Conservation (phyloP, 2,797 vertebrate genomes). For the Gephyroberyx darwinii region DNA sequence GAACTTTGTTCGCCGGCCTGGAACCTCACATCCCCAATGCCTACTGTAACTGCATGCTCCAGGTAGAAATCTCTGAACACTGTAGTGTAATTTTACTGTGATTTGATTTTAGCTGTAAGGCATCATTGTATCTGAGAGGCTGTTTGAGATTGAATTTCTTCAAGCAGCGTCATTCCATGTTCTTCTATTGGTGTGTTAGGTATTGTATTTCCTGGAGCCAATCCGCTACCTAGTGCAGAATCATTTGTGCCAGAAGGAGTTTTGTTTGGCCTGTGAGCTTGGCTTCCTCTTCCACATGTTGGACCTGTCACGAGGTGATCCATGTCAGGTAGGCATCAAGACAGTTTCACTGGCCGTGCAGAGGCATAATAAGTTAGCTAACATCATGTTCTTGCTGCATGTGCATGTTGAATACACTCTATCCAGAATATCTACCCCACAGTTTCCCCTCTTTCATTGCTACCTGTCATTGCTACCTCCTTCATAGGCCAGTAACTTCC, state of each 20-base stretch:
- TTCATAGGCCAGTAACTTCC: conserved; percentile 93
- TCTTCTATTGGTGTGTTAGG: conserved; percentile 72
- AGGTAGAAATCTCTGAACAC: conserved; percentile 77
- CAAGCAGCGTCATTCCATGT: not conserved
- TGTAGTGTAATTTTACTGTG: not conserved
- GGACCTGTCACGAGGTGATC: conserved; percentile 95
- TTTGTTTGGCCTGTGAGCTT: conserved; percentile 96
- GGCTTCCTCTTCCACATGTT: conserved; percentile 99
- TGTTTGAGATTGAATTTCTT: not conserved
- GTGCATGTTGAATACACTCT: no score
- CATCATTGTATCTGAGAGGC: not conserved
- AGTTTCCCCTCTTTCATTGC: conserved; percentile 3
- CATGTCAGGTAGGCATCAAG: conserved; percentile 88
- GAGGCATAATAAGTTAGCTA: not conserved
- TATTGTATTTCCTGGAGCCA: conserved; percentile 96
- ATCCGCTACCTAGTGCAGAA: conserved; percentile 96
- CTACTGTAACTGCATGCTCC: conserved; percentile 99
- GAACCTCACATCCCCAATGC: conserved; percentile 99
- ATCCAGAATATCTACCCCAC: not conserved
- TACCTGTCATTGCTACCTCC: not conserved
- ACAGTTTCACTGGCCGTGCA: not conserved
- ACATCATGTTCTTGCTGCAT: not conserved
- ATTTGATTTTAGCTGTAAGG: not conserved
- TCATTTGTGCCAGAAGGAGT: conserved; percentile 98
- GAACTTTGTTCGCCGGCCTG: conserved; percentile 95